Percentiles rank a stretch among this genome's conserved stretches.
Conservation (phyloP, 2,113 vertebrate genomes). For the Empidonax alnorum region DNA sequence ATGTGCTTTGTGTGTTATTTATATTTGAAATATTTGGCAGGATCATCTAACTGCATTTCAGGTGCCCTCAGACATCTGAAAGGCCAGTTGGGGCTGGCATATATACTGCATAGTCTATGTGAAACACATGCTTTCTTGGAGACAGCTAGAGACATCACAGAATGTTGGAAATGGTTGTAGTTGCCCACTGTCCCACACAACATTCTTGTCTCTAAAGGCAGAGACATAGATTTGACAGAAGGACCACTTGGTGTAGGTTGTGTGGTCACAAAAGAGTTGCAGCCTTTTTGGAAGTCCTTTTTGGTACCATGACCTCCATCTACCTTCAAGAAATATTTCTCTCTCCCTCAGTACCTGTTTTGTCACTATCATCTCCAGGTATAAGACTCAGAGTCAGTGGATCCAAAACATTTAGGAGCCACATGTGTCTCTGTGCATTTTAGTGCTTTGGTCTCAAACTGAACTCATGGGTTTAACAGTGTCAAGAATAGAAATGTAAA, state of each 20-base stretch:
- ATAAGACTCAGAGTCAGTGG: neutral
- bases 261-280: neutral
- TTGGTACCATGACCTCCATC: neutral
- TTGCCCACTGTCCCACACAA: neutral
- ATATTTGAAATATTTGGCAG: neutral
- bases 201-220: neutral
- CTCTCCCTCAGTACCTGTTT: neutral
- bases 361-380: neutral
- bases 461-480: accelerated
- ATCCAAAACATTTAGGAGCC: neutral
- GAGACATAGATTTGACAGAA: neutral
- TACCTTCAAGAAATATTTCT: neutral
- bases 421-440: neutral
- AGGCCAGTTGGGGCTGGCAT: neutral
- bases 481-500: neutral
- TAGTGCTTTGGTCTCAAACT: neutral
- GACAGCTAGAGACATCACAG: neutral
- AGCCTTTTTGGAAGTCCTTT: neutral
- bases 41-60: neutral
- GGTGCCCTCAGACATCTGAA: neutral
- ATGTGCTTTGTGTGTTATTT: neutral
- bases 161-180: neutral
- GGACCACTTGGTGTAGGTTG: neutral
- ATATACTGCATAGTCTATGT: neutral
- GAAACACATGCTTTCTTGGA: neutral